A percentile compares a stretch with the other conserved stretches of the same genome.
Conservation (phyloP, 2,888 invertebrate species). For the Bruchidius siliquastri region DNA sequence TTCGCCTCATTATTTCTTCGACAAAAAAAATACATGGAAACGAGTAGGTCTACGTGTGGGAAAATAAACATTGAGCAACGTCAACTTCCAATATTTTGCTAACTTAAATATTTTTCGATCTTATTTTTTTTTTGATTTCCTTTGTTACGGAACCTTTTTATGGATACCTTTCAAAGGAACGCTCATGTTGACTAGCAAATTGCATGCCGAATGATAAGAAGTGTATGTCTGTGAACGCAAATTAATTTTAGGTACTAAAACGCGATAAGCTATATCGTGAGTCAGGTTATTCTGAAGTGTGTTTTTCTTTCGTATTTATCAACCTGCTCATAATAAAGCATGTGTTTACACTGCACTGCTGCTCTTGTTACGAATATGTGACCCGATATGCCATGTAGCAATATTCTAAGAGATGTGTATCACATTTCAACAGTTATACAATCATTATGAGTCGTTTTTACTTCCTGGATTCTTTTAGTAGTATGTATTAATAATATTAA, state of each 20-base stretch:
- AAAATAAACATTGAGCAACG: too few species aligned
- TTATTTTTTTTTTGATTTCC: too few species aligned
- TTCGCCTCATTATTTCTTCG: too few species aligned
- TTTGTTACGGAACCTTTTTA: too few species aligned
- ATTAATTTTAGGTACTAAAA: constrained; percentile 27
- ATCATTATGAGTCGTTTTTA: too few species aligned
- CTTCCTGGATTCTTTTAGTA: too few species aligned
- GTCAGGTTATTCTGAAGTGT: background rate
- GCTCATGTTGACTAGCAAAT: constrained; percentile 16
- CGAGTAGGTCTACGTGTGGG: too few species aligned
- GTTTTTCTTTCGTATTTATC: background rate
- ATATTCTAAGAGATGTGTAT: background rate
- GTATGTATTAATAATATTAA: too few species aligned
- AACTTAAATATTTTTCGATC: too few species aligned
- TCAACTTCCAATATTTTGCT: too few species aligned
- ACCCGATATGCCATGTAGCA: background rate
- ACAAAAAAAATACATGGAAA: too few species aligned
- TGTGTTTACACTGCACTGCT: background rate
- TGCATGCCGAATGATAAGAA: constrained; percentile 33
- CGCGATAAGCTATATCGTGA: constrained; percentile 20
- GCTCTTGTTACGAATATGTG: background rate
- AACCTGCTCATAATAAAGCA: background rate
- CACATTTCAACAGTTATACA: background rate
- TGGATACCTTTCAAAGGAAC: too few species aligned
- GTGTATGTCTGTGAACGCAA: constrained; percentile 30